A percentile compares a stretch with the other conserved stretches of the same genome.
phyloP scores from a whole-genome alignment of 1,140 invertebrate genomes.

The Lasioglossum albipes region DNA sequence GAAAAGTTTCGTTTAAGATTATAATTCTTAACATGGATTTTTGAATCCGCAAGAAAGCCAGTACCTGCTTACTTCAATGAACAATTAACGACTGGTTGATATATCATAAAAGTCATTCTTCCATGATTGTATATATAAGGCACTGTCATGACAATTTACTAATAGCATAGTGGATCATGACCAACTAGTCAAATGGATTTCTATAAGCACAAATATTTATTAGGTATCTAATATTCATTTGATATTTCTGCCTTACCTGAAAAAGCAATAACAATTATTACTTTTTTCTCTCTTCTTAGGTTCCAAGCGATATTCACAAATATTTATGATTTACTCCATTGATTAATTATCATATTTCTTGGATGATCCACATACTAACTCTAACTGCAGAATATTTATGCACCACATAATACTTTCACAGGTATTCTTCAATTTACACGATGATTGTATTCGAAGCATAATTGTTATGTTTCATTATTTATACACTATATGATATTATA shows the following conservation, averaged over 20 bases:
- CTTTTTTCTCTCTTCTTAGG: constrained; percentile 27
- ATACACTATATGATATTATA: background rate
- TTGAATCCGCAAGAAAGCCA: constrained; percentile 62
- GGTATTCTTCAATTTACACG: constrained; percentile 28
- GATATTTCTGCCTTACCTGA: constrained; percentile 47
- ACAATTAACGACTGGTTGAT: constrained; percentile 58
- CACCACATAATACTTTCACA: constrained; percentile 48
- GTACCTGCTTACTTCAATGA: constrained; percentile 57
- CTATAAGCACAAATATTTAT: constrained; percentile 76
- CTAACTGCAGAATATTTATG: constrained; percentile 47
- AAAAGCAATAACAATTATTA: constrained; percentile 42
- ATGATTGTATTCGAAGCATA: constrained; percentile 26
- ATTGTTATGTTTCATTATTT: background rate
- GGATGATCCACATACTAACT: constrained; percentile 57
- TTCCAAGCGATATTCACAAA: constrained; percentile 5
- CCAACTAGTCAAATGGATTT: constrained; percentile 77
- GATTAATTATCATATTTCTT: constrained; percentile 27
- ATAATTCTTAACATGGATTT: constrained; percentile 35
- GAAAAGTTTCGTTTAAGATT: constrained; percentile 25
- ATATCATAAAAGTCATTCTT: constrained; percentile 66
- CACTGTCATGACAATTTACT: constrained; percentile 76
- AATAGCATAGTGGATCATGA: constrained; percentile 71
- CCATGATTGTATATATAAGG: constrained; percentile 75
- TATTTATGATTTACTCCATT: constrained; percentile 25
- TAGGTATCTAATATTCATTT: constrained; percentile 61